Evolutionary conservation across 35 echinoderm and acorn worm genomes (phyloP), one percentile per base, ranked within the genome.

Genomic region (Ophioderma brevispina): DNA sequence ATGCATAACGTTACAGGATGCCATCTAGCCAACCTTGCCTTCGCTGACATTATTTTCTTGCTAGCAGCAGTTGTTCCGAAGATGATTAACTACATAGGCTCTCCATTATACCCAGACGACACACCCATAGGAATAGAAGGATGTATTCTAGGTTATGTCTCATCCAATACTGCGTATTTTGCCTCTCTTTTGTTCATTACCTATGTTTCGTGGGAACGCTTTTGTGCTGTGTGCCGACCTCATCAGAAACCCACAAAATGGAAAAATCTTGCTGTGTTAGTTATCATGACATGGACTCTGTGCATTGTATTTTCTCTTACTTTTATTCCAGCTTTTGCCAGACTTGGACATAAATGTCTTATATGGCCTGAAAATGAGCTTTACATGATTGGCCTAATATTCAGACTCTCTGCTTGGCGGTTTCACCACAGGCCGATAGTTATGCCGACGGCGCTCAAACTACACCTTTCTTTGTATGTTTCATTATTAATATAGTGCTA

Each of bases 1-100:
- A 91, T 95, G 93, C 76, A 89, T 1, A 95, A 88, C 15, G 56
- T 85, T 23, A 95, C 89, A 0, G 91, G 91, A 36, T 88, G 63
- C 30, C 91, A 85, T 37, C 84, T 95, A n/a, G 78, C 84, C 25
- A 95, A 91, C 38, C 75, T 95, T 19, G 93, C 93, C 19, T 33
- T 95, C 11, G 84, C 88, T 39, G 93, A 95, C 76, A 35, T 90
- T 35, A 33, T 88, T 52, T 95, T 90, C 39, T 76, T 95, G 6
- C 0, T 78, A 4, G 76, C 85, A 31, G 89, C 84, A 3, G 79
- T 87, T 37, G 82, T 70, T 0, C 84, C 85, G 18, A 95, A 95
- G 64, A 17, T 95, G 14, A 38, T 42, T 32, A 86, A 79, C 6
- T 91, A 87, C 50, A 38, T 80, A 21, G 32, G 78, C 13, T 91